Conservation (phyloP, 2,888 invertebrate species). For the Trichogramma dendrolimi region DNA sequence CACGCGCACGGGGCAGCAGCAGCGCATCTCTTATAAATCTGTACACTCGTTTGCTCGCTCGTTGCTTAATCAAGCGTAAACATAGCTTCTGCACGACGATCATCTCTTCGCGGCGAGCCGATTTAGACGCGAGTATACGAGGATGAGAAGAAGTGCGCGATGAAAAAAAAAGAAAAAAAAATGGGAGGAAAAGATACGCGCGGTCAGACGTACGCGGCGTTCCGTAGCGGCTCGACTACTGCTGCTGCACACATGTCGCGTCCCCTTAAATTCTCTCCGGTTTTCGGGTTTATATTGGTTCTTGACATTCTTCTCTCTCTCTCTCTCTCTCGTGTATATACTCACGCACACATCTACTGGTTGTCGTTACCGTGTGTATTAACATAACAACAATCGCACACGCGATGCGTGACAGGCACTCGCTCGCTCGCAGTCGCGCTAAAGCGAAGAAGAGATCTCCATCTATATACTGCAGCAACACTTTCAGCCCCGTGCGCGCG, state of each 20-base stretch:
- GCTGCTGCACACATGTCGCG: constrained; percentile 9
- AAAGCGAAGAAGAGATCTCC: constrained; percentile 14
- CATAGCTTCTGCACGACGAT: no score
- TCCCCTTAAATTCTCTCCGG: constrained; percentile 8
- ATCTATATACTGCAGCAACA: constrained; percentile 9
- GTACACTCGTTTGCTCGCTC: no score
- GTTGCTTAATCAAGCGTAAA: no score
- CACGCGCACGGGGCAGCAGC: no score
- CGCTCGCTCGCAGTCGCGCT: background rate
- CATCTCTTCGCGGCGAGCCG: constrained; percentile 5
- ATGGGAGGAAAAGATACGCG: no score
- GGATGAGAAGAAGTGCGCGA: no score
- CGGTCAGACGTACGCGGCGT: no score
- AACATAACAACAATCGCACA: constrained; percentile 40
- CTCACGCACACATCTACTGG: background rate
- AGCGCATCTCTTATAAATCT: no score
- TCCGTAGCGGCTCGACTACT: no score
- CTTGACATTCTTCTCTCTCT: constrained; percentile 13
- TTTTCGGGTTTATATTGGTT: background rate
- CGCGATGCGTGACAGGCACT: constrained; percentile 32
- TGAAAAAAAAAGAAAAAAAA: no score
- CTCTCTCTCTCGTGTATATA: background rate
- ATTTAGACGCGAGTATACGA: no score
- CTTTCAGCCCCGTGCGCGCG: background rate
- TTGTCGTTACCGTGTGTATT: constrained; percentile 31